Base-by-base conservation (phyloP, 2,797 vertebrate species). In the Esox masquinongy region DNA sequence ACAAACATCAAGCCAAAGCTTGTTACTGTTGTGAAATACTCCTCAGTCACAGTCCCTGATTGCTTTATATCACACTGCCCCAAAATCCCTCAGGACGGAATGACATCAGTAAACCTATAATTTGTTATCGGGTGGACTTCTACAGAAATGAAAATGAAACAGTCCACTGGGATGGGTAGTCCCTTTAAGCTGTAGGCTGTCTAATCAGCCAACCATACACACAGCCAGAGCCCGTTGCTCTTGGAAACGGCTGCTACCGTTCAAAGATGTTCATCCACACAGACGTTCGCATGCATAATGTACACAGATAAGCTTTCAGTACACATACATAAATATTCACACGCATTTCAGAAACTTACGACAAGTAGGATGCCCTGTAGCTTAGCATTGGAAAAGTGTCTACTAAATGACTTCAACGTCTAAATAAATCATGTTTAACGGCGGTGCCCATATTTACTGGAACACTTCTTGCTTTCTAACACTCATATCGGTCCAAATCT, bases 141-240 rank as follows among this genome's bases (percentile, higher is more conserved):
- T 84, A 66, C 81, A 72, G 43, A 77, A 16, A 81, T 84, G 86
- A 87, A 88, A 67, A 81, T 71, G 79, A 51, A 70, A 74, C 71
- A 50, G 59, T 71, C 70, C 76, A 17, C 0, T 86, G 75, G 61
- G 64, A 88, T 89, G 8, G 53, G 19, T 59, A 86, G 77, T 87
- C 81, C 87, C 92, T 88, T 64, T 0, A 70, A 89, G 91, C 84
- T 84, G 88, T 75, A 84, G 80, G 90, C 77, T 83, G 43, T 11
- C 43, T 83, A 3, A 83, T 90, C 86, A 85, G 80, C 76, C 67
- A 70, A 66, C 29, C 72, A n/a, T 17, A 49, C 9, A 47, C 17
- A 68, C 24, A n/a, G 43, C 9, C 43, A 8, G 43, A 69, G 68
- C n/a, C 12, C 19, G 39, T 69, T 63, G 82, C 80, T 82, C 69